Percentiles rank a stretch among this genome's conserved stretches.
phyloP scores from a whole-genome alignment of 2,888 invertebrate genomes.

The Nemotelus nigrinus region DNA sequence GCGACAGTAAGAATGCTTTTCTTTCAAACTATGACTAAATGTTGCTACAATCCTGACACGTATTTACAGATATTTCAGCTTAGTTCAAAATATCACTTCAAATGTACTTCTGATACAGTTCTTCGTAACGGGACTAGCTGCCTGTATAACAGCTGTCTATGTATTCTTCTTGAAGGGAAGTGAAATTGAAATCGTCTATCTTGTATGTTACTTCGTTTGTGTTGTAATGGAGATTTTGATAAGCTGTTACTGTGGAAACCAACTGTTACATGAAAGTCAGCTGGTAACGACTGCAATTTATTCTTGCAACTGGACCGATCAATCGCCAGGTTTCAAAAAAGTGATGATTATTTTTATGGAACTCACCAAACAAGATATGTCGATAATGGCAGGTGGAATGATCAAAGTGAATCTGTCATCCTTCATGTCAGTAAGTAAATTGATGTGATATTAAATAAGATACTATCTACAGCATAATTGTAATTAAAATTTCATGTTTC shows the following conservation, averaged over 20 bases:
- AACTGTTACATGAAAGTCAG: conserved; percentile 67
- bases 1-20: conserved; percentile 1
- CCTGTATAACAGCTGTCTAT: conserved; percentile 34
- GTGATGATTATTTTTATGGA: conserved; percentile 67
- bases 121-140: conserved; percentile 27
- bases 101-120: conserved; percentile 28
- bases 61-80: conserved; percentile 13
- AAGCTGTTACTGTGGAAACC: conserved; percentile 69
- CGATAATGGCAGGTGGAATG: conserved; percentile 68
- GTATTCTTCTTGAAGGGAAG: conserved; percentile 26
- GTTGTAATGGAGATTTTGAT: conserved; percentile 67
- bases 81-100: conserved; percentile 29
- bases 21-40: not conserved
- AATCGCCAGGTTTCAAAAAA: conserved; percentile 64
- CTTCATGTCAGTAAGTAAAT: conserved; percentile 65
- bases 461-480: not conserved
- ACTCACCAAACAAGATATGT: conserved; percentile 66
- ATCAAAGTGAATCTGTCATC: conserved; percentile 67
- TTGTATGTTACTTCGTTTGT: conserved; percentile 22
- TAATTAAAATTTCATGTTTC: not conserved
- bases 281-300: conserved; percentile 67
- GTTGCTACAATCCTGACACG: not conserved
- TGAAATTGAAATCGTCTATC: conserved; percentile 27
- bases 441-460: not conserved
- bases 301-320: conserved; percentile 68